phyloP scores from a whole-genome alignment of 2,113 vertebrate genomes.

The Ia io region DNA sequence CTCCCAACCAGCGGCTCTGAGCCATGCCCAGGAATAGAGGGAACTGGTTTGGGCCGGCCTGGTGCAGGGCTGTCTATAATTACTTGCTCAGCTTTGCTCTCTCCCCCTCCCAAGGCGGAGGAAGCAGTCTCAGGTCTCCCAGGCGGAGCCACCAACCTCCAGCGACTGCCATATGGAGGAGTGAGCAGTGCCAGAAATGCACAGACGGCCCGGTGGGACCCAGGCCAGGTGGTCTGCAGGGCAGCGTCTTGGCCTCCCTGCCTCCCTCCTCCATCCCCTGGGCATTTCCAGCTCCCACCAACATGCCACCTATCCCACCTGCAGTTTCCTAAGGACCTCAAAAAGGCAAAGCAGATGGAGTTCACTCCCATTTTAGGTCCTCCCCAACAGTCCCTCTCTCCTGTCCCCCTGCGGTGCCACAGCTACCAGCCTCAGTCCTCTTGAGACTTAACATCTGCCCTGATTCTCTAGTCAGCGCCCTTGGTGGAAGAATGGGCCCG shows the following conservation, averaged over 20 bases:
- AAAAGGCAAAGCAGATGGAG: neutral
- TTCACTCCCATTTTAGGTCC: neutral
- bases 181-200: conserved; percentile 25
- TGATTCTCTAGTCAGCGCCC: neutral
- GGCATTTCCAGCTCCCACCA: neutral
- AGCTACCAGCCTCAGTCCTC: neutral
- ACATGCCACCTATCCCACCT: neutral
- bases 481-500: neutral
- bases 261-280: neutral
- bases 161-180: conserved; percentile 43
- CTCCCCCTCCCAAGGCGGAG: conserved; percentile 14
- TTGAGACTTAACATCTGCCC: neutral
- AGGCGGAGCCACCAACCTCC: conserved; percentile 44
- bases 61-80: conserved; percentile 57
- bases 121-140: conserved; percentile 63
- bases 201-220: neutral
- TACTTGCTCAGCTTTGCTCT: neutral
- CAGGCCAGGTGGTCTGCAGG: neutral
- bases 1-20: conserved; percentile 19
- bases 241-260: neutral
- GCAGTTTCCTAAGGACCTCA: neutral
- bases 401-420: neutral
- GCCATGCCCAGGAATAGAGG: conserved; percentile 19
- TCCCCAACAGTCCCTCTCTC: neutral
- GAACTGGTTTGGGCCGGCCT: conserved; percentile 42